Base-by-base conservation (phyloP, 2,888 invertebrate species). In the Sinhomidia bicolor region DNA sequence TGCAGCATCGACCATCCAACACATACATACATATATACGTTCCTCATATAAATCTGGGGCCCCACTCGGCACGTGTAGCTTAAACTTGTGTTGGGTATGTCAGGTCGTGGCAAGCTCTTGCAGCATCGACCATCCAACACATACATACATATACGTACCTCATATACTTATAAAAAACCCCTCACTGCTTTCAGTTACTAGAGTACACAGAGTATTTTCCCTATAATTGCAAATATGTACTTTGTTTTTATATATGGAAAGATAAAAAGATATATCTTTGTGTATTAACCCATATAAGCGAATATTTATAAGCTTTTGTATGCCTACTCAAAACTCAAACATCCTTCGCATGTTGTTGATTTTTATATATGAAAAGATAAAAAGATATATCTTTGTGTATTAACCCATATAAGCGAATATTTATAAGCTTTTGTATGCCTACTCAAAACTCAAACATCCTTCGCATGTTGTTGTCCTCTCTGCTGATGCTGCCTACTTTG, bases 51-150 rank as follows among this genome's bases (percentile, higher is more conserved):
- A 7, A n/a, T 86, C 81, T 68, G 92, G 92, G 92, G 92, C 92
- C 81, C 91, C 88, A 78, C 81, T 44, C 91, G 91, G 91, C 92
- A 91, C 91, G 92, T 92, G 92, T 90, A 92, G 91, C 90, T 90
- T 91, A 91, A 92, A 90, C 90, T 91, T 90, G 91, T 90, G 88
- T 91, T 83, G 90, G 89, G 91, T 92, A 92, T 90, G 91, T 91
- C 91, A 92, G 92, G 92, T 92, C 92, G 91, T 91, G 91, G 92
- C 89, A 90, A 89, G 68, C 90, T 90, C 90, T 90, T 89, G 80
- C 60, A 85, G 76, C 79, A 32, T 86, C 78, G 7, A 68, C 9
- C 17, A 54, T 54, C 54, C 12, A 29, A 26, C 76, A 60, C 36
- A 76, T 41, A 17, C 44, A 29, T 44, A 84, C 71, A 85, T 51